These are phyloP conservation scores for Oncorhynchus gorbuscha DNA, from an alignment of 2,113 vertebrate genomes.

Conservation along the genomic window DNA sequence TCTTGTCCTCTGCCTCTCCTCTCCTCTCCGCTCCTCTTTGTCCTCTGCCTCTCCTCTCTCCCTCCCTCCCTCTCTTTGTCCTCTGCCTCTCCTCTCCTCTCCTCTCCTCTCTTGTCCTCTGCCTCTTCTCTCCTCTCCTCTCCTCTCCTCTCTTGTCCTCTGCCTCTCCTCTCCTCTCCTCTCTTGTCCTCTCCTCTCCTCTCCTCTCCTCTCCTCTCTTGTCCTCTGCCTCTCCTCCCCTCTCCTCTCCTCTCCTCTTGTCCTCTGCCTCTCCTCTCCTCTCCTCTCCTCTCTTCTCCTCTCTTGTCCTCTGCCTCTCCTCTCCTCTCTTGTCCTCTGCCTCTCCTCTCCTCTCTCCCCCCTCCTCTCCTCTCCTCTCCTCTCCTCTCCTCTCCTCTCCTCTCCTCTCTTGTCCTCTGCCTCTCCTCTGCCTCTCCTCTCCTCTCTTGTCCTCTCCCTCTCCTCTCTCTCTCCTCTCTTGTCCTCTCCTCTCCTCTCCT, in stretches of 20 bases:
- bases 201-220: too few relatives aligned
- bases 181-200: not conserved
- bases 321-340: too few relatives aligned
- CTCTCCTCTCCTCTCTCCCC: too few relatives aligned
- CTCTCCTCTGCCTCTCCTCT: too few relatives aligned
- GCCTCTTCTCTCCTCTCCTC: not conserved
- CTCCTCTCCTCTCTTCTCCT: not conserved
- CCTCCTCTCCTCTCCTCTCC: not conserved
- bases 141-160: too few relatives aligned
- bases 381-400: not conserved
- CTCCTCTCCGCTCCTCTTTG: too few relatives aligned
- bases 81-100: not conserved
- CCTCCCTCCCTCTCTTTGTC: too few relatives aligned
- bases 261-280: too few relatives aligned
- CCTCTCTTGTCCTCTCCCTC: too few relatives aligned
- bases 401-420: not conserved
- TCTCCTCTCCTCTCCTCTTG: not conserved
- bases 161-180: not conserved
- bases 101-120: not conserved
- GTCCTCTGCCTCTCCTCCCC: not conserved
- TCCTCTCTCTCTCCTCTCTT: too few relatives aligned
- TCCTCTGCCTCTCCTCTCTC: not conserved
- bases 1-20: not conserved
- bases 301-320: not conserved
- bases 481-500: not conserved